Evolutionary conservation across 2,797 vertebrate genomes (phyloP).

Genomic region (Molossus molossus): DNA sequence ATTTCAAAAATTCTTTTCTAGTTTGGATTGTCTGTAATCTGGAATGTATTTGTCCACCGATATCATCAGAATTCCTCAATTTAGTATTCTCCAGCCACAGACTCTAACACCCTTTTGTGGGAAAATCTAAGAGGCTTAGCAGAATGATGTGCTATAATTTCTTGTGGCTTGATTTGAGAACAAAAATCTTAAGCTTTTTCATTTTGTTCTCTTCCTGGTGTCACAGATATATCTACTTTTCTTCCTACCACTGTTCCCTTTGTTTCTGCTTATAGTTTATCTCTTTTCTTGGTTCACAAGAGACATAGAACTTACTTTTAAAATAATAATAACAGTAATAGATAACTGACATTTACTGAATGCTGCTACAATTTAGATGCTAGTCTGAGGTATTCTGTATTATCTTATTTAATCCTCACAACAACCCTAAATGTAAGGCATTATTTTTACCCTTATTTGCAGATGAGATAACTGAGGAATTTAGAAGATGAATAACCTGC

Average conservation of each 20-base stretch:
- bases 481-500: background rate
- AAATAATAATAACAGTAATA: background rate
- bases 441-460: background rate
- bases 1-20: constrained; percentile 8
- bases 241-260: background rate
- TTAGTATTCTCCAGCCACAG: background rate
- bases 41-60: background rate
- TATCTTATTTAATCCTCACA: background rate
- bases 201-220: background rate
- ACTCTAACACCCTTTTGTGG: background rate
- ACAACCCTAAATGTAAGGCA: background rate
- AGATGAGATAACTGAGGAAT: background rate
- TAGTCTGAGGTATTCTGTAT: background rate
- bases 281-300: background rate
- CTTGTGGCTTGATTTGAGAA: background rate
- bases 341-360: background rate
- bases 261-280: background rate
- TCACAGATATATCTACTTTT: background rate
- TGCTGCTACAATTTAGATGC: background rate
- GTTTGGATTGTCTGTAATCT: constrained; percentile 3
- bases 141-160: background rate
- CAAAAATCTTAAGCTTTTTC: background rate
- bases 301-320: background rate
- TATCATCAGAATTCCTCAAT: background rate
- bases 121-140: background rate